Conservation (phyloP, 2,888 invertebrate species). For the Andrena chrysosceles region DNA sequence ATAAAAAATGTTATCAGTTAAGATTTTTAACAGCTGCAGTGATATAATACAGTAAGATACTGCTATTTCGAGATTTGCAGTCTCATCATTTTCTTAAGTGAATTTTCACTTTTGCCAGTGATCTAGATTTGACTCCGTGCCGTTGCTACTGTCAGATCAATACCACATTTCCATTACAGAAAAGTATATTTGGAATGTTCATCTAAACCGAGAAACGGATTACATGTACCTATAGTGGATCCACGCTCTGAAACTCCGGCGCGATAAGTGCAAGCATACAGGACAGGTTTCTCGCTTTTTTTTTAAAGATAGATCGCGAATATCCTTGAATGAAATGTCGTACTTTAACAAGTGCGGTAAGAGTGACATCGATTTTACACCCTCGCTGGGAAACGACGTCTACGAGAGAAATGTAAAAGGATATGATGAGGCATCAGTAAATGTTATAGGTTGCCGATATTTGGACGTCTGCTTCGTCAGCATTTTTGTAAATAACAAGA, state of each 20-base stretch:
- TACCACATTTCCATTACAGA: constrained; percentile 42
- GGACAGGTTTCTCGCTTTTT: too few species aligned
- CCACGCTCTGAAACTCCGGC: too few species aligned
- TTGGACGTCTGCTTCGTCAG: too few species aligned
- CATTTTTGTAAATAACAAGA: too few species aligned
- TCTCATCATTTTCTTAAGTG: background rate
- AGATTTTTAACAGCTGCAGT: too few species aligned
- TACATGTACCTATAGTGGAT: constrained; percentile 4
- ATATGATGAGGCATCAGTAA: too few species aligned
- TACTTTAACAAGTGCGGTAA: background rate
- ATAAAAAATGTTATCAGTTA: too few species aligned
- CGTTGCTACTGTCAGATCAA: constrained; percentile 42
- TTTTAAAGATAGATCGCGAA: background rate
- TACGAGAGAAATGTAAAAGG: background rate
- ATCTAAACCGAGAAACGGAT: constrained; percentile 54
- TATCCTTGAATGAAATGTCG: constrained; percentile 22
- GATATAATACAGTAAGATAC: too few species aligned
- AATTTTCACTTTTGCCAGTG: background rate
- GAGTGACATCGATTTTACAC: background rate
- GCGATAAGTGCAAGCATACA: too few species aligned
- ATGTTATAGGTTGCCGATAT: too few species aligned
- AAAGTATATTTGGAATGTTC: constrained; percentile 54
- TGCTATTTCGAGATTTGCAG: background rate
- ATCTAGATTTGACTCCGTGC: constrained; percentile 37
- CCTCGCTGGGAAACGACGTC: background rate